Conservation (phyloP, 2,888 invertebrate genomes). For the Drosophila anceps region DNA sequence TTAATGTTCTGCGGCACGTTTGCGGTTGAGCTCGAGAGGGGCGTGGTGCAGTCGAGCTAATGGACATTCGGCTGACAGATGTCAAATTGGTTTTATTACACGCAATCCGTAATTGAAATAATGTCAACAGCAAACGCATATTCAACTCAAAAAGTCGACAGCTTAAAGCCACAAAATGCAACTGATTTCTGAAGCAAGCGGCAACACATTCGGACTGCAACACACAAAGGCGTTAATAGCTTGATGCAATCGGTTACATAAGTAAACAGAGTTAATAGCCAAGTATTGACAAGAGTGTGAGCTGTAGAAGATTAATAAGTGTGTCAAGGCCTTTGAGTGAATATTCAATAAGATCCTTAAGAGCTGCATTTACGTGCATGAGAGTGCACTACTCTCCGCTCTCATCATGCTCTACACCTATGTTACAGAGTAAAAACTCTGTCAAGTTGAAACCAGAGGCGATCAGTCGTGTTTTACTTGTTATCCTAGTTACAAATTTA, state of each 20-base stretch:
- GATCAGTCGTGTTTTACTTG: too few species aligned
- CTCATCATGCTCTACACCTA: too few species aligned
- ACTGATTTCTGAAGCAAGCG: conserved; percentile 6
- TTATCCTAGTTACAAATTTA: too few species aligned
- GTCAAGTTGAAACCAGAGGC: too few species aligned
- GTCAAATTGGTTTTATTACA: conserved; percentile 79
- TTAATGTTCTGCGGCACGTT: conserved; percentile 80
- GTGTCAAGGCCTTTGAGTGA: neutral
- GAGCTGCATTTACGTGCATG: too few species aligned
- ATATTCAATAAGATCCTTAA: neutral
- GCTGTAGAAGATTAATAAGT: too few species aligned
- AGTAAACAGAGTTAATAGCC: neutral
- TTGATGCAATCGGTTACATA: neutral
- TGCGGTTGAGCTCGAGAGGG: conserved; percentile 50
- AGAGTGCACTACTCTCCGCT: too few species aligned
- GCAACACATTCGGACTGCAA: neutral
- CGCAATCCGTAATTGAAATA: conserved; percentile 62
- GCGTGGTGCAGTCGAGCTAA: conserved; percentile 30
- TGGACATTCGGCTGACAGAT: conserved; percentile 56
- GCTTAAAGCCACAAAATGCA: conserved; percentile 33
- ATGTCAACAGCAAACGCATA: conserved; percentile 37
- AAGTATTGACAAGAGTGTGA: neutral
- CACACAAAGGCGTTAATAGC: neutral
- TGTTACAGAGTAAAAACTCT: too few species aligned
- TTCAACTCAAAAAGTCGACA: conserved; percentile 45